Percentiles rank a stretch among this genome's conserved stretches.
Evolutionary conservation across 2,797 vertebrate species (phyloP).

Genomic region (Stomatorhinus walkeri): DNA sequence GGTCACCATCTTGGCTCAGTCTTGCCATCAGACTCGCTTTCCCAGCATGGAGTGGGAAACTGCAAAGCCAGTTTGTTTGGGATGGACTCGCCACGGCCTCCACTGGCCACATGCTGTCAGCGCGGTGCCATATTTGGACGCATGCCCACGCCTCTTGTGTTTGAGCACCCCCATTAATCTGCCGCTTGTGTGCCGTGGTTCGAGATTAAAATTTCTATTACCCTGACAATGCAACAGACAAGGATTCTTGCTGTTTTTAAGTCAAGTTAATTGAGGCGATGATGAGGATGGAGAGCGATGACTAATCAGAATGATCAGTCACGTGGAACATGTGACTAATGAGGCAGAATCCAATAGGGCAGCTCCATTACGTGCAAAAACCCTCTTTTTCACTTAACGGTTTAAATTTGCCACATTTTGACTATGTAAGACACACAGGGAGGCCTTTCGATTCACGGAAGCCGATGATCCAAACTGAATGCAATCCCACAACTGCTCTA

Average conservation of each 20-base stretch:
- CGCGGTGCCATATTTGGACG: not conserved
- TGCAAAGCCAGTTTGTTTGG: not conserved
- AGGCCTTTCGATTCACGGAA: not conserved
- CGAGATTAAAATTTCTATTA: slow-evolving; percentile 15
- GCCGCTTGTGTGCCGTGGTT: slow-evolving; percentile 11
- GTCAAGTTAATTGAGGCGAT: slow-evolving; percentile 15
- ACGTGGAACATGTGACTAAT: not conserved
- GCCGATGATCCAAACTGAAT: not conserved
- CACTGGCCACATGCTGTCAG: not conserved
- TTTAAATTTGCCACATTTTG: not conserved
- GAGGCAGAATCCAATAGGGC: not conserved
- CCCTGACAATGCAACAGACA: slow-evolving; percentile 5
- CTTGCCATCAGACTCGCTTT: not conserved
- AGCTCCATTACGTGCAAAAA: not conserved
- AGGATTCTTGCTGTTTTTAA: not conserved
- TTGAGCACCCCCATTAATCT: slow-evolving; percentile 17
- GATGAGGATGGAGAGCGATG: not conserved
- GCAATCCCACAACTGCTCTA: not conserved
- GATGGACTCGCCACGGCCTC: not conserved
- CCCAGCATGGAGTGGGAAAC: not conserved
- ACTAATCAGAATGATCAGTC: slow-evolving; percentile 12
- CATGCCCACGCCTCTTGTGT: slow-evolving; percentile 14
- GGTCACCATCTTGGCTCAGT: slow-evolving; percentile 10
- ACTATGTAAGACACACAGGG: not conserved
- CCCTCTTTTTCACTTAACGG: not conserved